Evolutionary conservation across 2,797 vertebrate species (phyloP).

Genomic region (Cossypha heuglini): DNA sequence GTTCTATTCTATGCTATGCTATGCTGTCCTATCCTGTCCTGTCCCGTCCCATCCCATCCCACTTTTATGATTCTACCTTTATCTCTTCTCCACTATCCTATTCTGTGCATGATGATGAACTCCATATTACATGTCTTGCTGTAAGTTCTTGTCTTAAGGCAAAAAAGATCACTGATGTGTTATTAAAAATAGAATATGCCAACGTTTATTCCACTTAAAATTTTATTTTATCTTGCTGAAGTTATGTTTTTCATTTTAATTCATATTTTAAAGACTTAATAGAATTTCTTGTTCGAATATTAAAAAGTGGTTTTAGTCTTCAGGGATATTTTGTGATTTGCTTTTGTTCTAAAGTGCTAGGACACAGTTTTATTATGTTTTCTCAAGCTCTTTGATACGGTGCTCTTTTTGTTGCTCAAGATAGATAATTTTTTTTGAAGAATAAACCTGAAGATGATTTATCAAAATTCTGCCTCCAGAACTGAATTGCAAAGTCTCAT

Average conservation of each 20-base stretch:
- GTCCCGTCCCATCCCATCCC: no score
- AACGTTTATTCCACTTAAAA: not conserved
- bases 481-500: not conserved
- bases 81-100: no score
- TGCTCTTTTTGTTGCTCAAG: not conserved
- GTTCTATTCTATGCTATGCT: no score
- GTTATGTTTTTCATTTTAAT: not conserved
- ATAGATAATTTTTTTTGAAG: not conserved
- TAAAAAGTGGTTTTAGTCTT: not conserved
- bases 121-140: not conserved
- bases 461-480: not conserved
- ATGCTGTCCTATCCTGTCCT: not conserved
- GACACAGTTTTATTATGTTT: not conserved
- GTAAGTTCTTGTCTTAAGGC: not conserved
- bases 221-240: not conserved
- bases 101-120: not conserved
- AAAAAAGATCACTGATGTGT: not conserved
- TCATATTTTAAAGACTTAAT: not conserved
- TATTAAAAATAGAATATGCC: not conserved
- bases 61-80: not conserved
- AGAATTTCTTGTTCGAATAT: not conserved
- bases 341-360: not conserved
- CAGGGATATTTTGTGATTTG: not conserved
- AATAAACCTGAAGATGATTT: not conserved
- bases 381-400: not conserved